Conservation (phyloP, 2,888 invertebrate genomes). For the Parnassius smintheus region DNA sequence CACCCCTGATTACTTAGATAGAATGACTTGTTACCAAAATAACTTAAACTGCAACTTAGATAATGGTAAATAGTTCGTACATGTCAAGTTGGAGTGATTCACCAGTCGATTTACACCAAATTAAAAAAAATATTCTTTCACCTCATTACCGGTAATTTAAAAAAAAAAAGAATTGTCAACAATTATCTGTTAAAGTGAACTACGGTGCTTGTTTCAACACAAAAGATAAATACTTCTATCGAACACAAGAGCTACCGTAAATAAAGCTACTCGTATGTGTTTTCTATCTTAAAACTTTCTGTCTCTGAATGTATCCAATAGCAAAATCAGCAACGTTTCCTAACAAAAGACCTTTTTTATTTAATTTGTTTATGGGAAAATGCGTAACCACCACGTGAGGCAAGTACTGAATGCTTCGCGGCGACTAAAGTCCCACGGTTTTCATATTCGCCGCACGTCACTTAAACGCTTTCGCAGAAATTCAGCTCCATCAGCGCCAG, state of each 20-base stretch:
- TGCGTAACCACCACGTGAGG: too few relatives aligned
- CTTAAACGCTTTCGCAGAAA: too few relatives aligned
- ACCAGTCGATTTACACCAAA: constrained; percentile 62
- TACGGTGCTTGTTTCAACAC: constrained; percentile 59
- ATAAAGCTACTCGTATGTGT: constrained; percentile 63
- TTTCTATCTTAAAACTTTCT: constrained; percentile 65
- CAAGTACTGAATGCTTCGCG: too few relatives aligned
- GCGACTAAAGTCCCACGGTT: too few relatives aligned
- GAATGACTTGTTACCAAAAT: too few relatives aligned
- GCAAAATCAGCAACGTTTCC: constrained; percentile 65
- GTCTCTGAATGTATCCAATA: constrained; percentile 58
- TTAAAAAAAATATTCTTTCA: constrained; percentile 58
- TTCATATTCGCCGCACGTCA: too few relatives aligned
- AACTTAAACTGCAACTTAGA: too few relatives aligned
- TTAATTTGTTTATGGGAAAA: too few relatives aligned
- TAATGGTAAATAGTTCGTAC: too few relatives aligned
- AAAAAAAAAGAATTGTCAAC: constrained; percentile 47
- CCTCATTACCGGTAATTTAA: constrained; percentile 53
- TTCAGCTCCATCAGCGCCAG: too few relatives aligned
- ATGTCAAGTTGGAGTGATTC: too few relatives aligned
- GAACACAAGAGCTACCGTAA: constrained; percentile 70
- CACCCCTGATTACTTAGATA: too few relatives aligned
- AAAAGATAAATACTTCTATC: constrained; percentile 70
- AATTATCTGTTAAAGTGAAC: constrained; percentile 45
- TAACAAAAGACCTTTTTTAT: constrained; percentile 38